phyloP scores from a whole-genome alignment of 1,140 invertebrate species.

The Proales similis region DNA sequence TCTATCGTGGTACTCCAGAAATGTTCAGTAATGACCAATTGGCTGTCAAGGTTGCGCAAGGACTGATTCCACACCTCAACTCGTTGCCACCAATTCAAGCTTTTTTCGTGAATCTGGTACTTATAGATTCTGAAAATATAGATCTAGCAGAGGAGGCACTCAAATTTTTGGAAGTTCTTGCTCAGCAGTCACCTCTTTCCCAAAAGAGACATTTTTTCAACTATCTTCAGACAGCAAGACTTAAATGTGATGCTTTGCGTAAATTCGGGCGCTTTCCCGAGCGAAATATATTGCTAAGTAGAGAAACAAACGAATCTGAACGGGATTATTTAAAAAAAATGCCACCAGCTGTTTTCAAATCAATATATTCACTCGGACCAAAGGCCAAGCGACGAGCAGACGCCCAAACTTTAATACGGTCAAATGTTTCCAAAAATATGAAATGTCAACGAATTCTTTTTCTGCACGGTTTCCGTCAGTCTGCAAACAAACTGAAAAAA shows the following conservation, averaged over 20 bases:
- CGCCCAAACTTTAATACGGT: not conserved
- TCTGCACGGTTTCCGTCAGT: constrained; percentile 23
- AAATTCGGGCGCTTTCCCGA: not conserved
- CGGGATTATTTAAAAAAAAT: not conserved
- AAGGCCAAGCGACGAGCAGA: not conserved
- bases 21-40: not conserved
- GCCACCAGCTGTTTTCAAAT: not conserved
- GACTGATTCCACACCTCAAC: not conserved
- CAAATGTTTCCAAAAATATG: not conserved
- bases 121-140: not conserved
- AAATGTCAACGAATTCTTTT: constrained; percentile 14
- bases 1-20: too few species aligned
- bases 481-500: constrained; percentile 28
- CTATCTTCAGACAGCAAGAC: constrained; percentile 1
- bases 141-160: not conserved
- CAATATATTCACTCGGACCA: not conserved
- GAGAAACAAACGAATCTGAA: not conserved
- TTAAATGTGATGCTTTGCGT: not conserved
- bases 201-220: constrained; percentile 9
- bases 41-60: not conserved
- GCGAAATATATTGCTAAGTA: not conserved
- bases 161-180: not conserved
- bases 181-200: not conserved
- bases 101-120: constrained; percentile 5
- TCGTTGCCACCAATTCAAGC: not conserved